Evolutionary conservation across 2,113 vertebrate species (phyloP).

Genomic region (Haplochromis vanheusdeni): DNA sequence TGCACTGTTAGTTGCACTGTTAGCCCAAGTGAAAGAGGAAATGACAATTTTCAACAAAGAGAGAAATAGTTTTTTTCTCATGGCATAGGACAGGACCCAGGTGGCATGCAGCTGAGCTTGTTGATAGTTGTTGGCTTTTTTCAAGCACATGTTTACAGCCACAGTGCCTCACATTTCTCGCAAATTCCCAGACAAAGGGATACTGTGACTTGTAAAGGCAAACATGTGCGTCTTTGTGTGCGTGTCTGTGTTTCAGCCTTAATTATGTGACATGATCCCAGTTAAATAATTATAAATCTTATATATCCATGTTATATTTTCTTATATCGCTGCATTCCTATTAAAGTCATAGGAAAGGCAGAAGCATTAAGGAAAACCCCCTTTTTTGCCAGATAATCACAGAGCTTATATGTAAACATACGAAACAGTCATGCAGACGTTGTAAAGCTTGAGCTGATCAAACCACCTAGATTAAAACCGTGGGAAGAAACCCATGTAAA

Average conservation of each 20-base stretch:
- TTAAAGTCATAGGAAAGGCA: not conserved
- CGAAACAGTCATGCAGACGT: not conserved
- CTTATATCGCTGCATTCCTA: not conserved
- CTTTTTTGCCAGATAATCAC: not conserved
- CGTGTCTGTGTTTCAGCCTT: not conserved
- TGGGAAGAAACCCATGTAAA: not conserved
- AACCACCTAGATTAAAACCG: not conserved
- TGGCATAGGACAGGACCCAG: constrained; percentile 29
- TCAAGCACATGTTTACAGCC: constrained; percentile 34
- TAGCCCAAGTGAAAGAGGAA: constrained; percentile 21
- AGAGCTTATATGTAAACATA: not conserved
- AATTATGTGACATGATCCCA: not conserved
- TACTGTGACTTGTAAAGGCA: not conserved
- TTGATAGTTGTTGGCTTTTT: not conserved
- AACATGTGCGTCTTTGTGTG: not conserved
- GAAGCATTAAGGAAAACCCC: not conserved
- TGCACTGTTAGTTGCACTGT: not conserved
- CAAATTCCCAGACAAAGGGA: constrained; percentile 6
- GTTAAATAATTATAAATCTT: not conserved
- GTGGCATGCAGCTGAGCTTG: constrained; percentile 38
- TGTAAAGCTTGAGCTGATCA: not conserved
- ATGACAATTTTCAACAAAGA: not conserved
- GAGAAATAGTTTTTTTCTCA: not conserved
- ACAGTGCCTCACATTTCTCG: not conserved
- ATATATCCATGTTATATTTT: not conserved